Percentiles rank a stretch among this genome's conserved stretches.
phyloP scores from a whole-genome alignment of 2,888 invertebrate species.

The Eilema depressum region DNA sequence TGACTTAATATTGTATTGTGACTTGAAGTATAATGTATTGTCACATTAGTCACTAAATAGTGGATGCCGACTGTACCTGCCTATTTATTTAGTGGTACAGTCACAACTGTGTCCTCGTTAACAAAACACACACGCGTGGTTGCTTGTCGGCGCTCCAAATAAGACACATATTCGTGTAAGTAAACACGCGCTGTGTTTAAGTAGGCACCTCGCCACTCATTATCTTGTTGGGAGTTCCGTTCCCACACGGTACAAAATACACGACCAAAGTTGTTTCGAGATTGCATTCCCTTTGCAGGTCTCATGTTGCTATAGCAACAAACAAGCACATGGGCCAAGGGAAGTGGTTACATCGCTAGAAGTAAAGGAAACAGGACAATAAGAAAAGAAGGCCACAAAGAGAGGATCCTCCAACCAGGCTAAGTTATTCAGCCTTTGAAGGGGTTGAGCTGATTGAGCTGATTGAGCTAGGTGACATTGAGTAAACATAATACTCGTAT shows the following conservation, averaged over 20 bases:
- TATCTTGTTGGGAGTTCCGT: slow-evolving; percentile 4
- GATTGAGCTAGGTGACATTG: too few relatives aligned
- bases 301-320: background rate
- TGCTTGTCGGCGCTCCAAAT: background rate
- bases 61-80: background rate
- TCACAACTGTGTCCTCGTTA: slow-evolving; percentile 2
- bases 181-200: background rate
- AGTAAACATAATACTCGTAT: too few relatives aligned
- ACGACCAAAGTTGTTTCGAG: background rate
- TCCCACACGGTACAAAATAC: background rate
- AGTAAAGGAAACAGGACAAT: background rate
- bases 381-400: background rate
- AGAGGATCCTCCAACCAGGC: background rate
- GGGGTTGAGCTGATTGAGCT: too few relatives aligned
- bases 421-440: background rate
- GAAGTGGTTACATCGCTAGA: too few relatives aligned
- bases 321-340: too few relatives aligned
- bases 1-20: too few relatives aligned
- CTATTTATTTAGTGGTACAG: background rate
- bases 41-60: background rate
- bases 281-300: background rate
- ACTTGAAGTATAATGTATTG: too few relatives aligned
- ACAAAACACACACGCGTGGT: background rate
- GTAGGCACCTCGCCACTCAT: slow-evolving; percentile 4
- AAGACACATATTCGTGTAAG: slow-evolving; percentile 1